Base-by-base conservation (phyloP, 2,888 invertebrate genomes). In the Macrosiphum euphorbiae region DNA sequence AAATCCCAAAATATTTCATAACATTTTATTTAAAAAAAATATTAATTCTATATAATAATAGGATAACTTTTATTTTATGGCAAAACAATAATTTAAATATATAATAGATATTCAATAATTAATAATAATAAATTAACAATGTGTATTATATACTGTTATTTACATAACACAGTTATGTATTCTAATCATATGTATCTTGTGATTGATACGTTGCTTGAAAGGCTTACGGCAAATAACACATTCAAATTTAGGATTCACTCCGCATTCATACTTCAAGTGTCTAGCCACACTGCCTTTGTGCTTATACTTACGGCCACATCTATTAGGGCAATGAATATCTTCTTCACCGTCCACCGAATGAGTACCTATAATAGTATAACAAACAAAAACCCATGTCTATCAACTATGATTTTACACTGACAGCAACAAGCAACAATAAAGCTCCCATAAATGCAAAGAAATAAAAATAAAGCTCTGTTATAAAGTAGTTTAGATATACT, bases 321-420 rank as follows among this genome's bases (percentile, higher is more conserved):
- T 97, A 95, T 97, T 96, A 78, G 96, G 96, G 95, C 97, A 97
- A 94, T 97, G 96, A 95, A 97, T 78, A 24, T 91, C 87, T 88
- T 94, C 84, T 8, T 88, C 55, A 1, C n/a, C 35, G 26, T 92
- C 50, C 50, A 52, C 78, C 26, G 47, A 90, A 89, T 35, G 44
- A 47, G 11, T 58, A 85, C 84, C 92, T 89, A 78, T 16, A 78
- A 52, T 88, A 41, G 2, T 50, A 28, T 35, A n/a, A 55, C 35
- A 78, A 91, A 85, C 41, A 85, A 47, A 92, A 78, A 52, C 52
- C 52, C 52, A 67, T 35, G 20, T 67, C 52, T 78, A 92, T 92
- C 92, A 88, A 67, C 88, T 52, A 50, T 28, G 44, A 47, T n/a
- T 50, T 50, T 67, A 92, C 1, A 50, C 67, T 67, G 35, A 50